Percentiles rank a stretch among this genome's conserved stretches.
phyloP scores from a whole-genome alignment of 1,140 invertebrate species.

The Trichonephila inaurata region DNA sequence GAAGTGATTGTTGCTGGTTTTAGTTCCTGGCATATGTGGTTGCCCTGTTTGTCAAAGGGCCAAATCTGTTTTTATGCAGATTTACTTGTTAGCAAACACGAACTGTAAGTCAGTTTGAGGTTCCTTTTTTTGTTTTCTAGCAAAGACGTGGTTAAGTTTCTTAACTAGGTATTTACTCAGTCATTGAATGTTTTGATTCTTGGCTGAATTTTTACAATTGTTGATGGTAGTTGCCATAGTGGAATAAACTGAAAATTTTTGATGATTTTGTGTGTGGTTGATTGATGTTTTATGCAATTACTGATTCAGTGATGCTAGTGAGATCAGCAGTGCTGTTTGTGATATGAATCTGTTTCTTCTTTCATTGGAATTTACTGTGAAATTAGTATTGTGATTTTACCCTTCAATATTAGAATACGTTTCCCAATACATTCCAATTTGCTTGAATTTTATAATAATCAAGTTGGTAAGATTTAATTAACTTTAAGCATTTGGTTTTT shows the following conservation, averaged over 20 bases:
- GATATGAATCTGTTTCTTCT: slow-evolving; percentile 46
- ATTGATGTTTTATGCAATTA: slow-evolving; percentile 17
- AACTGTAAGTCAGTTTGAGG: slow-evolving; percentile 64
- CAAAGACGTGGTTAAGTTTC: slow-evolving; percentile 54
- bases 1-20: slow-evolving; percentile 60
- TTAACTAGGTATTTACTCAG: slow-evolving; percentile 36
- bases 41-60: slow-evolving; percentile 39
- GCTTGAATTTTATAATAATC: neutral
- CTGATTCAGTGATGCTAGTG: slow-evolving; percentile 18
- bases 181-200: slow-evolving; percentile 54
- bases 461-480: no score
- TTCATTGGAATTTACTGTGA: slow-evolving; percentile 10
- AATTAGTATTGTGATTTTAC: slow-evolving; percentile 14
- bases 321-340: slow-evolving; percentile 47
- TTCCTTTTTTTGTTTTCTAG: slow-evolving; percentile 63
- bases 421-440: slow-evolving; percentile 29
- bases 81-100: slow-evolving; percentile 55
- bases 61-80: slow-evolving; percentile 56
- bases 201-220: slow-evolving; percentile 70
- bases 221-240: slow-evolving; percentile 70
- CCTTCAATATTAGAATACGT: slow-evolving; percentile 48
- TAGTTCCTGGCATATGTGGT: slow-evolving; percentile 69
- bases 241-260: slow-evolving; percentile 5
- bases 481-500: no score
- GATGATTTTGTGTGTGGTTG: neutral